Conservation (phyloP, 1,140 invertebrate genomes). For the Stegodyphus mimosarum region DNA sequence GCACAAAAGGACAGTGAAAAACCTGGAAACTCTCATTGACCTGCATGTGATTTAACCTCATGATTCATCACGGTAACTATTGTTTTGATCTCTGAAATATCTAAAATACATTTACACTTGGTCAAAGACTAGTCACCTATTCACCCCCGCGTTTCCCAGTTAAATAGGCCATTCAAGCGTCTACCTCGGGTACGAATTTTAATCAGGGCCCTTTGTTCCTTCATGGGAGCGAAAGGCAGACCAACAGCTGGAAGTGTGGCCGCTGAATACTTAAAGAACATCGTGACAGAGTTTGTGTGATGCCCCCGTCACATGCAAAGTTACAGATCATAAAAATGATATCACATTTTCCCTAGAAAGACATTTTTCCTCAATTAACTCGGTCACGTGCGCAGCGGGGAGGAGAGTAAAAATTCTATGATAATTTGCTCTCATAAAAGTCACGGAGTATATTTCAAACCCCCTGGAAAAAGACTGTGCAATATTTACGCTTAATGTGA, state of each 20-base stretch:
- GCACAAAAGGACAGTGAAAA: no score
- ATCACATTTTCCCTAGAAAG: slow-evolving; percentile 35
- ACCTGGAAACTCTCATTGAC: no score
- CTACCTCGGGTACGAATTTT: slow-evolving; percentile 8
- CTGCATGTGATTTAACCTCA: no score
- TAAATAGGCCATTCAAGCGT: slow-evolving; percentile 31
- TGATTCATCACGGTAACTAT: no score
- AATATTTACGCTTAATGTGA: slow-evolving; percentile 14
- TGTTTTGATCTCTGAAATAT: no score
- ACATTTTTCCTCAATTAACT: slow-evolving; percentile 43
- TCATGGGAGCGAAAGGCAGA: slow-evolving; percentile 17
- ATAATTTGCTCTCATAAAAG: slow-evolving; percentile 38
- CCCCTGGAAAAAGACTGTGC: neutral
- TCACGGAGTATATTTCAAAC: slow-evolving; percentile 10
- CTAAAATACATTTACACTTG: no score
- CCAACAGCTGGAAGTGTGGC: slow-evolving; percentile 33
- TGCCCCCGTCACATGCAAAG: slow-evolving; percentile 21
- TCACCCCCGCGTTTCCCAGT: neutral
- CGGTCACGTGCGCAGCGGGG: slow-evolving; percentile 9
- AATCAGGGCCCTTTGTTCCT: slow-evolving; percentile 38
- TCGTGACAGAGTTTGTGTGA: slow-evolving; percentile 9
- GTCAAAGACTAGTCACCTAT: neutral
- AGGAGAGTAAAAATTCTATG: neutral
- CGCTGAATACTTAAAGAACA: slow-evolving; percentile 24
- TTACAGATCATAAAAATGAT: slow-evolving; percentile 53